Evolutionary conservation across 1,140 invertebrate species (phyloP).

Genomic region (Helicoverpa armigera): DNA sequence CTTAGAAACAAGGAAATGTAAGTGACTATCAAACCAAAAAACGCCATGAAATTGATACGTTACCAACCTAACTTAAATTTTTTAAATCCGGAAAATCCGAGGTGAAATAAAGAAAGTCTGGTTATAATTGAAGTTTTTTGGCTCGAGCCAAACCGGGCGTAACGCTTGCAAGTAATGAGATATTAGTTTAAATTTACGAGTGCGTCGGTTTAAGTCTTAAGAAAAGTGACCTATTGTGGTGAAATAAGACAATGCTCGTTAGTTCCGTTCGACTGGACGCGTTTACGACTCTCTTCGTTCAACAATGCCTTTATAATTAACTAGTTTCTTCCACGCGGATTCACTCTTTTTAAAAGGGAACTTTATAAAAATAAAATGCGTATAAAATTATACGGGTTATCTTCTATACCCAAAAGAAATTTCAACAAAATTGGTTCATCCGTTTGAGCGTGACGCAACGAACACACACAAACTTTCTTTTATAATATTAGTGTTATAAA

Average conservation of each 20-base stretch:
- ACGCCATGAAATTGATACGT: conserved; percentile 12
- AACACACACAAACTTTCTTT: too few species aligned
- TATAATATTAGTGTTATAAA: conserved; percentile 9
- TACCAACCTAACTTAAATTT: neutral
- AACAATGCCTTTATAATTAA: conserved; percentile 81
- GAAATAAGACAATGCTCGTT: conserved; percentile 82
- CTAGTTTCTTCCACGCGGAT: conserved; percentile 39
- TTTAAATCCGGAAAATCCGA: conserved; percentile 13
- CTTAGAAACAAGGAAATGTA: neutral
- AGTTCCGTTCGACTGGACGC: conserved; percentile 75
- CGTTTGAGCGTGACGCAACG: too few species aligned
- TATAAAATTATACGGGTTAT: too few species aligned
- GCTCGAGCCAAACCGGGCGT: conserved; percentile 64
- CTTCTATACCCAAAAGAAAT: too few species aligned
- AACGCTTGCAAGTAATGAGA: conserved; percentile 80
- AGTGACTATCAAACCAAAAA: neutral
- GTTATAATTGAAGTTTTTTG: conserved; percentile 71
- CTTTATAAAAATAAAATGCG: too few species aligned
- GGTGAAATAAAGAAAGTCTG: conserved; percentile 53
- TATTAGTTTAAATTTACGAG: conserved; percentile 82
- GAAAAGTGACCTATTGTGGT: conserved; percentile 84
- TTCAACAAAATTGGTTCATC: too few species aligned
- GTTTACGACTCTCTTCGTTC: conserved; percentile 68
- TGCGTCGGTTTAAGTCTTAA: conserved; percentile 78
- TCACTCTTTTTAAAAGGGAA: too few species aligned